A percentile compares a stretch with the other conserved stretches of the same genome.
phyloP scores from a whole-genome alignment of 1,140 invertebrate species.

The Zaprionus davidi region DNA sequence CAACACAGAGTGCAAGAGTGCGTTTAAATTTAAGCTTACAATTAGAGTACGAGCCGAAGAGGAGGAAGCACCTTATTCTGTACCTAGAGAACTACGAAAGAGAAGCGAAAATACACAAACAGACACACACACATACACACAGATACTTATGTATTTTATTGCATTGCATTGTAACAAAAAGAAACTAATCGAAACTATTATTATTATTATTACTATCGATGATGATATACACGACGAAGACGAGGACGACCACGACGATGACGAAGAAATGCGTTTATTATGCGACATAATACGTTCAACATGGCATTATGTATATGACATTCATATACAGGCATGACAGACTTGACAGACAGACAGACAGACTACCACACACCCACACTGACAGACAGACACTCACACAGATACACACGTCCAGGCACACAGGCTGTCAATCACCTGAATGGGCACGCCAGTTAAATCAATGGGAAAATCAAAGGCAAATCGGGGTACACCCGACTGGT shows the following conservation, averaged over 20 bases:
- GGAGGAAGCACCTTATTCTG: slow-evolving; percentile 72
- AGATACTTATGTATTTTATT: slow-evolving; percentile 62
- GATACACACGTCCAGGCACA: slow-evolving; percentile 53
- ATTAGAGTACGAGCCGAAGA: slow-evolving; percentile 57
- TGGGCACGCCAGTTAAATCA: slow-evolving; percentile 24
- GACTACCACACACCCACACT: slow-evolving; percentile 31
- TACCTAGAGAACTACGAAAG: slow-evolving; percentile 67
- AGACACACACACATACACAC: slow-evolving; percentile 36
- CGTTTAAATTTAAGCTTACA: slow-evolving; percentile 72
- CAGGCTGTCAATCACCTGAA: slow-evolving; percentile 54
- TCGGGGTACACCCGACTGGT: background rate
- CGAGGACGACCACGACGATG: slow-evolving; percentile 19
- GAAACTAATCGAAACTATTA: slow-evolving; percentile 55
- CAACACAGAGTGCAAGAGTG: slow-evolving; percentile 48
- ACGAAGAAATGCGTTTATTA: slow-evolving; percentile 65
- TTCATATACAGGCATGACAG: slow-evolving; percentile 62
- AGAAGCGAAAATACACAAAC: slow-evolving; percentile 6
- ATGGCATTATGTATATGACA: slow-evolving; percentile 77
- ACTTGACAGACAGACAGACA: slow-evolving; percentile 29
- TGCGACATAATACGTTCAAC: slow-evolving; percentile 59
- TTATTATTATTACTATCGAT: slow-evolving; percentile 60
- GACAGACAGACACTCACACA: slow-evolving; percentile 36
- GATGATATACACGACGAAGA: slow-evolving; percentile 46
- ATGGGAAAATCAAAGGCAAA: slow-evolving; percentile 11
- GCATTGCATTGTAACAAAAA: slow-evolving; percentile 52